These are phyloP conservation scores for Lasioglossum villosulum DNA, from an alignment of 2,888 invertebrate species.

Conservation along the genomic window DNA sequence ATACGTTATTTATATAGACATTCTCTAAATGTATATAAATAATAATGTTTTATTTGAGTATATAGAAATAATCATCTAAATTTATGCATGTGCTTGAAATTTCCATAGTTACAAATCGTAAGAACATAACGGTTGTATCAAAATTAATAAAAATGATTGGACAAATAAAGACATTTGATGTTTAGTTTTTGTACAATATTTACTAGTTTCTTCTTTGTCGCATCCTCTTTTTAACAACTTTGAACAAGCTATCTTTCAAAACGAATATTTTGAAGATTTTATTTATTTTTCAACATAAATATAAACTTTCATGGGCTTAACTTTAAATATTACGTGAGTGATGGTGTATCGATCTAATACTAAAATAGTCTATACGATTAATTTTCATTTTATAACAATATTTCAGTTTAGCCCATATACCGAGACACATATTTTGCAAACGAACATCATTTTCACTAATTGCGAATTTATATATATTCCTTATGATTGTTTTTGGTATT, in stretches of 20 bases:
- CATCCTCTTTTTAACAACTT: constrained; percentile 23
- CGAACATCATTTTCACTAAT: constrained; percentile 87
- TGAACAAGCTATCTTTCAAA: constrained; percentile 39
- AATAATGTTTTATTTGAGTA: background rate
- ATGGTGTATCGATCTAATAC: constrained; percentile 13
- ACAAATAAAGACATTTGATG: constrained; percentile 21
- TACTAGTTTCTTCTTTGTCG: constrained; percentile 3
- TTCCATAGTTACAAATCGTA: constrained; percentile 16
- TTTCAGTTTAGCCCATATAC: constrained; percentile 93
- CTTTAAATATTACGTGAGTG: background rate
- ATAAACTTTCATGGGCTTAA: constrained; percentile 25
- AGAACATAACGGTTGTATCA: constrained; percentile 29
- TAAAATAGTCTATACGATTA: constrained; percentile 37
- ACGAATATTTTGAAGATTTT: constrained; percentile 26
- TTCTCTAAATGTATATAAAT: background rate
- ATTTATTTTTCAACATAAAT: constrained; percentile 36
- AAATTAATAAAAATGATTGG: constrained; percentile 47
- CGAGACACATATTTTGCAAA: constrained; percentile 92
- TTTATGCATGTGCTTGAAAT: background rate
- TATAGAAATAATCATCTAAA: constrained; percentile 12
- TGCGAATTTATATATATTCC: constrained; percentile 85
- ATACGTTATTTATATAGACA: constrained; percentile 2
- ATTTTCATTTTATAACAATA: constrained; percentile 85
- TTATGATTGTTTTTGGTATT: constrained; percentile 88
- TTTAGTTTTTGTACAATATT: constrained; percentile 22